Evolutionary conservation across 2,888 invertebrate species (phyloP).

Genomic region (Halictus quadricinctus): DNA sequence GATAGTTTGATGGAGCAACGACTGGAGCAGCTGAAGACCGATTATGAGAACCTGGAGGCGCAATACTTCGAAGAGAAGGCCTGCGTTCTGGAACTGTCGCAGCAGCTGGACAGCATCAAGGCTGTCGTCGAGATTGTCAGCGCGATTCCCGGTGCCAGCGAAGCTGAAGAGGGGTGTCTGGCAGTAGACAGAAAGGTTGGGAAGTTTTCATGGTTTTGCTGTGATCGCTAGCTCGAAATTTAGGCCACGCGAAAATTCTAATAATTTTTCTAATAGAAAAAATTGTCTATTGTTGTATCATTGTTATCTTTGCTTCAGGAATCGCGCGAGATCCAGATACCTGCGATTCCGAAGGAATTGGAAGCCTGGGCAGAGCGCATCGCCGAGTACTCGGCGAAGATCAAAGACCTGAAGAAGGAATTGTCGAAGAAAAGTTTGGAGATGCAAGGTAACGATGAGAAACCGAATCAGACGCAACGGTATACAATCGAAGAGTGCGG

Average conservation of each 20-base stretch:
- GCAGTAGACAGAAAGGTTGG: neutral
- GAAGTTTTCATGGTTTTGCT: no score
- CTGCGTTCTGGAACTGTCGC: slow-evolving; percentile 64
- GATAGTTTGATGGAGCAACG: neutral
- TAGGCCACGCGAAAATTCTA: no score
- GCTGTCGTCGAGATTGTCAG: neutral
- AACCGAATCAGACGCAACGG: neutral
- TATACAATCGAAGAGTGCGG: neutral
- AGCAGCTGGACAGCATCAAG: slow-evolving; percentile 55
- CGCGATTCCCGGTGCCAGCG: neutral
- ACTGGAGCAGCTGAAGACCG: neutral
- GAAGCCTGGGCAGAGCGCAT: slow-evolving; percentile 61
- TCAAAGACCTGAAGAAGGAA: slow-evolving; percentile 68
- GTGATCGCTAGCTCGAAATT: no score
- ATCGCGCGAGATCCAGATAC: slow-evolving; percentile 63
- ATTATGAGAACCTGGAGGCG: neutral
- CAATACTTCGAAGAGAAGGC: slow-evolving; percentile 59
- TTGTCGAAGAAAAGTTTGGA: neutral
- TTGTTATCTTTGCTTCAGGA: neutral
- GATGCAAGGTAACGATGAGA: neutral
- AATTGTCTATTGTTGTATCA: neutral
- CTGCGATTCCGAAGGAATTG: slow-evolving; percentile 59
- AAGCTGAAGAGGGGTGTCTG: neutral
- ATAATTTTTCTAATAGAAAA: no score
- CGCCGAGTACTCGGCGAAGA: slow-evolving; percentile 67